Evolutionary conservation across 2,888 invertebrate species (phyloP), one percentile per base, ranked within the genome.

Genomic region (Mythimna lalbum): DNA sequence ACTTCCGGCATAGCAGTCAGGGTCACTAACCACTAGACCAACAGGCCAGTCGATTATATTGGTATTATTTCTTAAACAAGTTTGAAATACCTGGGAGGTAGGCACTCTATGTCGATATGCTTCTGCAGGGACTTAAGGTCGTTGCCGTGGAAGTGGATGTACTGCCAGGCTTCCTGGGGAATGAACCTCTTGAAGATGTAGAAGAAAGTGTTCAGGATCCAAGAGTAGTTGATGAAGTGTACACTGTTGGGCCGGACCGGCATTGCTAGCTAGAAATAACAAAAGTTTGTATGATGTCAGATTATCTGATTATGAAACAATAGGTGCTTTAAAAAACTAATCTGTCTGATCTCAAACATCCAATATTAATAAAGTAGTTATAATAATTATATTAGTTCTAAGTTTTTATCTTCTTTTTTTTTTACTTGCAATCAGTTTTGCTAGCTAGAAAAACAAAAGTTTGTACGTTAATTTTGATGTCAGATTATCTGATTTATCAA

Each of bases 201-300:
- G 89, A 97, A 97, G 80, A 98, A 97, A 2, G 97, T 96, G 90
- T 97, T 98, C 83, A 98, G 97, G 1, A 98, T 94, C 98, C 98
- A 98, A 27, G 98, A 97, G 91, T 98, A 98, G 91, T 98, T 97
- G 47, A 98, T 96, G 73, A 98, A 96, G 92, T 98, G 98, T 63
- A 98, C 96, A 0, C 97, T 96, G 43, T 96, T 95, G 0, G 97
- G 94, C 52, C 97, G 97, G 83, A 97, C 96, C 0, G 98, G 98
- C 83, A 97, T 97, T 19, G 97, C 96, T 0, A 97, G 94, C 97
- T 97, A 89, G 4, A 21, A 78, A 71, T 4, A 36, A 43, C 5
- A 43, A n/a, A 21, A 47, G 36, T 60, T 36, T 2, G n/a, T 27
- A n/a, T 53, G 17, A 9, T 4, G 9, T 19, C 27, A 27, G 31